These are phyloP conservation scores for Chesias legatella DNA, from an alignment of 2,888 invertebrate species.

Conservation along the genomic window DNA sequence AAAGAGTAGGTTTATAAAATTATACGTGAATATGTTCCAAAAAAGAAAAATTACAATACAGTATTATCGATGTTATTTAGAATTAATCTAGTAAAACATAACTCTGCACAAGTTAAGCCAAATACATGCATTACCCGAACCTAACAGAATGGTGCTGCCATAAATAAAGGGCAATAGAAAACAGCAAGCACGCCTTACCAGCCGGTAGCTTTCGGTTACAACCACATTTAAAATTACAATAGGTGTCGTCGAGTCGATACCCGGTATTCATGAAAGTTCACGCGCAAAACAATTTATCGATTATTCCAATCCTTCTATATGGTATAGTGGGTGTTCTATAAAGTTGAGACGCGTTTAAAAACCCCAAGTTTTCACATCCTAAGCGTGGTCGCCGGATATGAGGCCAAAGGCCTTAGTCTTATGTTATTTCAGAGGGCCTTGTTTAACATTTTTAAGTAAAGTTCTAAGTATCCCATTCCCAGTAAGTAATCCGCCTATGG, in stretches of 20 bases:
- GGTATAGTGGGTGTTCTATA: conserved; percentile 17
- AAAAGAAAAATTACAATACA: too few relatives aligned
- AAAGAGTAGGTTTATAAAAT: too few relatives aligned
- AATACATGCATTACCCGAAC: conserved; percentile 5
- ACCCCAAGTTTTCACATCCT: too few relatives aligned
- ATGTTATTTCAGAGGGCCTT: too few relatives aligned
- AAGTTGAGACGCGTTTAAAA: not conserved
- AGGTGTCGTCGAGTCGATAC: conserved; percentile 61
- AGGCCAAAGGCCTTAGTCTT: too few relatives aligned
- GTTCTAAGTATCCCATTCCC: too few relatives aligned
- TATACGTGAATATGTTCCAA: too few relatives aligned
- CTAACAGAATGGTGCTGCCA: conserved; percentile 8
- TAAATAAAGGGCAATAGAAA: conserved; percentile 23
- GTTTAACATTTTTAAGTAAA: too few relatives aligned
- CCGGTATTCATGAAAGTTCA: conserved; percentile 61
- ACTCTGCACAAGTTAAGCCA: not conserved
- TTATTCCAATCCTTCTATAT: conserved; percentile 56
- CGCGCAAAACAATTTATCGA: conserved; percentile 60
- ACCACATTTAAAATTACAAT: conserved; percentile 74
- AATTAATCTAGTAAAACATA: too few relatives aligned
- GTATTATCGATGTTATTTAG: too few relatives aligned
- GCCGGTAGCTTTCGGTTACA: conserved; percentile 45
- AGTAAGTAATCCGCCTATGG: too few relatives aligned
- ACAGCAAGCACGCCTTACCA: conserved; percentile 36
- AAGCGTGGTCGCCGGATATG: too few relatives aligned